These are phyloP conservation scores for Lampris megalopsis DNA, from an alignment of 2,113 vertebrate genomes.

Conservation along the genomic window DNA sequence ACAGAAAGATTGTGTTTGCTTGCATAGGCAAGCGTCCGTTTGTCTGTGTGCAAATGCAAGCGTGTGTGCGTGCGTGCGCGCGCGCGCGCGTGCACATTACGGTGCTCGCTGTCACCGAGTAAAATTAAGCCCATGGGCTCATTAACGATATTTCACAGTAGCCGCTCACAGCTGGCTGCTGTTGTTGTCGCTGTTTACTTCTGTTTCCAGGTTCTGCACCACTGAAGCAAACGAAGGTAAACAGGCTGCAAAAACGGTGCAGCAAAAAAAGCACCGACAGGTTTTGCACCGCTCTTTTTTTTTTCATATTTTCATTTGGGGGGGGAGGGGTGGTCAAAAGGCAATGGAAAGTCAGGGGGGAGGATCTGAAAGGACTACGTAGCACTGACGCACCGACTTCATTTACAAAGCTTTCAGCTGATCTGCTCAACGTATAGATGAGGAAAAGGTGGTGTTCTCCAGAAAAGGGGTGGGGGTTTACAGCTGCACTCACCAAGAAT, in stretches of 20 bases:
- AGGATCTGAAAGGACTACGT: too few relatives aligned
- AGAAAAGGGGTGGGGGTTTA: neutral
- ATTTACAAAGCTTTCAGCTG: constrained; percentile 19
- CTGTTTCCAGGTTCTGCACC: constrained; percentile 24
- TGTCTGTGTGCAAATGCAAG: too few relatives aligned
- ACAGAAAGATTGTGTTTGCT: too few relatives aligned
- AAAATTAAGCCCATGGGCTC: constrained; percentile 15
- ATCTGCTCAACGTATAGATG: constrained; percentile 21
- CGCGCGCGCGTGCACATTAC: neutral
- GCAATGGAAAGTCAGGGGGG: too few relatives aligned
- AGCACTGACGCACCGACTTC: neutral
- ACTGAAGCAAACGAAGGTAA: constrained; percentile 21
- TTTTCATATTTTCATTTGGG: too few relatives aligned
- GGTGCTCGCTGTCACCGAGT: constrained; percentile 1
- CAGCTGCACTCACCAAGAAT: constrained; percentile 44
- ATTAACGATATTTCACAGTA: constrained; percentile 28
- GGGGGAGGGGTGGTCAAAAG: too few relatives aligned
- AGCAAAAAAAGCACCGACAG: constrained; percentile 1
- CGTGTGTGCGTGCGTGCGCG: too few relatives aligned
- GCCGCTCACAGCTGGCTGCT: constrained; percentile 13
- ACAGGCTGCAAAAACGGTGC: constrained; percentile 15
- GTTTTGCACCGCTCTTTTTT: neutral
- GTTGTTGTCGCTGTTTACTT: constrained; percentile 43
- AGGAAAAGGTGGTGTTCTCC: neutral
- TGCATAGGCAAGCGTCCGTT: too few relatives aligned